A percentile compares a stretch with the other conserved stretches of the same genome.
phyloP scores from a whole-genome alignment of 2,888 invertebrate species.

The Lordiphosa andalusiaca region DNA sequence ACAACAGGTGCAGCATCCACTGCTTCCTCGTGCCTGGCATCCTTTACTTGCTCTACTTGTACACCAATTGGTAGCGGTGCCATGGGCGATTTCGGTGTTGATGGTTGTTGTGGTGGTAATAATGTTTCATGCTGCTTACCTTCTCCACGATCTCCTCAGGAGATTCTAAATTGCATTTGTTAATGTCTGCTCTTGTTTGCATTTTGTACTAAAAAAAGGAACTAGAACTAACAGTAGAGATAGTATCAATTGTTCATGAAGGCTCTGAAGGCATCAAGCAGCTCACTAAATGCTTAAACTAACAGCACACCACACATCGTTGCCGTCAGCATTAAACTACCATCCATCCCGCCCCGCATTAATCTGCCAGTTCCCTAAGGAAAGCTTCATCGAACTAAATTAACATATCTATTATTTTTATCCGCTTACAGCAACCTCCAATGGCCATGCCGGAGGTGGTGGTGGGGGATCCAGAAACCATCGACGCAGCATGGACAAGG shows the following conservation, averaged over 20 bases:
- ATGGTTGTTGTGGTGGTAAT: slow-evolving; percentile 50
- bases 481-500: slow-evolving; percentile 79
- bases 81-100: slow-evolving; percentile 57
- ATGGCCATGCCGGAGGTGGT: slow-evolving; percentile 58
- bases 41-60: slow-evolving; percentile 33
- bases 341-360: background rate
- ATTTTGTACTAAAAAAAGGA: too few relatives aligned
- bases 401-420: background rate
- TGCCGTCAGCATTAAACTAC: slow-evolving; percentile 9
- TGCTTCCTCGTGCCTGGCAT: slow-evolving; percentile 31
- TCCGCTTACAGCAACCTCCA: slow-evolving; percentile 64
- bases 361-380: too few relatives aligned
- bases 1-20: slow-evolving; percentile 60
- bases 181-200: too few relatives aligned
- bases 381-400: too few relatives aligned
- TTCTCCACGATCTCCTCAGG: slow-evolving; percentile 11
- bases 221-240: too few relatives aligned
- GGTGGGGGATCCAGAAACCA: slow-evolving; percentile 66
- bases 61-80: slow-evolving; percentile 49
- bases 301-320: slow-evolving; percentile 1
- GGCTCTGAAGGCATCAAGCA: too few relatives aligned
- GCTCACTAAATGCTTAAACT: slow-evolving; percentile 2
- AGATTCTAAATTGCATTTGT: slow-evolving; percentile 1
- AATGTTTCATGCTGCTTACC: slow-evolving; percentile 32
- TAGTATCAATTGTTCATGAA: too few relatives aligned